Evolutionary conservation across 2,797 vertebrate genomes (phyloP), one percentile per base, ranked within the genome.

Genomic region (Sebastes melanostomus): DNA sequence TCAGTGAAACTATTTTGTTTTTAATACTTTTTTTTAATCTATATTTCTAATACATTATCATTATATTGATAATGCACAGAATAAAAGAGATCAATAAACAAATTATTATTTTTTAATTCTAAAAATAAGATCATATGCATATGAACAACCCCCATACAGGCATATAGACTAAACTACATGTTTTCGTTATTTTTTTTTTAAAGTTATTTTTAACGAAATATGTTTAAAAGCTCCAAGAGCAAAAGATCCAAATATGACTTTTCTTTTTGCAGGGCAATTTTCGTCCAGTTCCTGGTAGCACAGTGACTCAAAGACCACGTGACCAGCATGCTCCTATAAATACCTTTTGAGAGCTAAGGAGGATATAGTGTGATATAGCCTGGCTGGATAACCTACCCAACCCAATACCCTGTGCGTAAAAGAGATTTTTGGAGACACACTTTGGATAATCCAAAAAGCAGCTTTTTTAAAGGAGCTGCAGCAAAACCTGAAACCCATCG

Each of bases 251-350:
- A 56, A 65, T 66, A 24, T 80, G 63, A 74, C 72, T 77, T 38
- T 38, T 38, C 36, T 38, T 38, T 77, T 82, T 72, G 66, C 62
- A 74, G 72, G 55, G 56, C 69, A 69, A 90, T 38, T 83, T 82
- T 72, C 52, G 29, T 72, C 58, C 71, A 93, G 92, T 95, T 95
- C 94, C 94, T 94, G 92, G 92, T 94, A 90, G 4, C 36, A 87
- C 84, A 62, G 91, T 91, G 94, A 95, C 93, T 92, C 91, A 78
- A 72, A 46, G 72, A 79, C 76, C 96, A 96, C 94, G 96, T 96
- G 95, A 94, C 67, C 63, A 56, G 82, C 77, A 74, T 67, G 82
- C 79, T 85, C 88, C 94, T 94, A 96, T 96, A 96, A 96, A 96
- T 95, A 93, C 91, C 90, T 94, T 92, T 94, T 92, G 92, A 89